Percentiles rank a stretch among this genome's conserved stretches.
Conservation (phyloP, 1,140 invertebrate genomes). For the Thalassaphorura encarpata region DNA sequence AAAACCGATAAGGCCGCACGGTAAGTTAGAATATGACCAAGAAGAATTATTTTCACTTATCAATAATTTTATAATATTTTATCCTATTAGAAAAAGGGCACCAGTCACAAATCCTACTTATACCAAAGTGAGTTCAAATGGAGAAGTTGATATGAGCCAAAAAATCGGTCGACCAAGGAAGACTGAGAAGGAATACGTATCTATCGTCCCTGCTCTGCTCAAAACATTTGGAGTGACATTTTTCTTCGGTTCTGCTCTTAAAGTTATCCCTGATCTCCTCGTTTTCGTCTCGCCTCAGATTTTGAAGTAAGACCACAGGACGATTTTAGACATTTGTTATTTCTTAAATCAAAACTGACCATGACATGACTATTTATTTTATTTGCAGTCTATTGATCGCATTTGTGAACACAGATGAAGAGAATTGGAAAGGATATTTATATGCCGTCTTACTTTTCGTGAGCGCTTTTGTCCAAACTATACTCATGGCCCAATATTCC, state of each 20-base stretch:
- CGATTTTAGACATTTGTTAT: background rate
- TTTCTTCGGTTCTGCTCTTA: slow-evolving; percentile 40
- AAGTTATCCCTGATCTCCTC: slow-evolving; percentile 47
- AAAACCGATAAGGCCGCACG: slow-evolving; percentile 11
- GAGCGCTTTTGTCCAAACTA: slow-evolving; percentile 70
- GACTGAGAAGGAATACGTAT: slow-evolving; percentile 3
- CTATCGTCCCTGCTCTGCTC: slow-evolving; percentile 40
- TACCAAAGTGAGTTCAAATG: background rate
- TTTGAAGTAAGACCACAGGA: slow-evolving; percentile 34
- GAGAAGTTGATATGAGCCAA: background rate
- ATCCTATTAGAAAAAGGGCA: too few relatives aligned
- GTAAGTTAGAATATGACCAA: background rate
- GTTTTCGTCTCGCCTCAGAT: slow-evolving; percentile 49
- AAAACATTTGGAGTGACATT: slow-evolving; percentile 44
- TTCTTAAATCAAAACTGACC: too few relatives aligned
- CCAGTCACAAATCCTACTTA: too few relatives aligned
- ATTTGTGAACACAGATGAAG: slow-evolving; percentile 44
- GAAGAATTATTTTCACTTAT: background rate
- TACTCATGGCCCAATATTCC: slow-evolving; percentile 78
- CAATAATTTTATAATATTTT: background rate
- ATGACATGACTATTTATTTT: background rate
- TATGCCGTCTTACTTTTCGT: slow-evolving; percentile 67
- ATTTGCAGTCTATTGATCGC: slow-evolving; percentile 53
- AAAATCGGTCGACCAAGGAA: background rate
- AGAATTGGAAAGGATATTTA: slow-evolving; percentile 74